A percentile compares a stretch with the other conserved stretches of the same genome.
Conservation (phyloP, 2,888 invertebrate species). For the Parnassius apollo region DNA sequence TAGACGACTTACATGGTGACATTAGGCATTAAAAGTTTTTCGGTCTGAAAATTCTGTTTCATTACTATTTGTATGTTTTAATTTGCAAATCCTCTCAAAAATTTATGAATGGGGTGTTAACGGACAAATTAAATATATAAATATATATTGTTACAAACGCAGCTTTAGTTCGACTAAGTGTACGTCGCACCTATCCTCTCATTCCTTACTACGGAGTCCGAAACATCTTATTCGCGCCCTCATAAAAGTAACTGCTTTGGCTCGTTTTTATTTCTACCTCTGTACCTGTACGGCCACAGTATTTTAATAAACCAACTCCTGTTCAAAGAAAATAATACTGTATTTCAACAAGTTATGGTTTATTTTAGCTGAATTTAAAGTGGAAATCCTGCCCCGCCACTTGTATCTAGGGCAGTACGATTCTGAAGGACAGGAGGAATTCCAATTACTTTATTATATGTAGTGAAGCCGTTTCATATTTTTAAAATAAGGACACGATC, state of each 20-base stretch:
- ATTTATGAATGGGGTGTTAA: no score
- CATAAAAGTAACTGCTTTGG: slow-evolving; percentile 81
- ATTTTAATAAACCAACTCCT: slow-evolving; percentile 74
- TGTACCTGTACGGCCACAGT: slow-evolving; percentile 79
- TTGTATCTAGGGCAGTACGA: slow-evolving; percentile 75
- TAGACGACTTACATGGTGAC: no score
- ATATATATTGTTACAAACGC: not conserved
- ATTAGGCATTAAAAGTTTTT: no score
- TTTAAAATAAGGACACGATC: slow-evolving; percentile 27
- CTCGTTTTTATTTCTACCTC: slow-evolving; percentile 79
- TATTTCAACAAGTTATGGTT: slow-evolving; percentile 38
- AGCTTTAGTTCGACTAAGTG: slow-evolving; percentile 39
- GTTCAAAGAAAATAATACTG: slow-evolving; percentile 42
- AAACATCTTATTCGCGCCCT: slow-evolving; percentile 82
- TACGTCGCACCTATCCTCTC: slow-evolving; percentile 47
- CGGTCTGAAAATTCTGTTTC: no score
- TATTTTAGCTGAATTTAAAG: slow-evolving; percentile 35
- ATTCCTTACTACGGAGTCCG: slow-evolving; percentile 77
- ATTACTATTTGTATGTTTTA: no score
- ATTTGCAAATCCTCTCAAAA: no score
- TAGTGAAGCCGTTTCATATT: slow-evolving; percentile 44
- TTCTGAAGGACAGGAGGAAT: slow-evolving; percentile 75
- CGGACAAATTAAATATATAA: no score
- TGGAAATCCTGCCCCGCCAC: slow-evolving; percentile 71
- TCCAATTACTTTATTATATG: slow-evolving; percentile 77